Evolutionary conservation across 2,888 invertebrate species (phyloP).

Genomic region (Acleris cristana): DNA sequence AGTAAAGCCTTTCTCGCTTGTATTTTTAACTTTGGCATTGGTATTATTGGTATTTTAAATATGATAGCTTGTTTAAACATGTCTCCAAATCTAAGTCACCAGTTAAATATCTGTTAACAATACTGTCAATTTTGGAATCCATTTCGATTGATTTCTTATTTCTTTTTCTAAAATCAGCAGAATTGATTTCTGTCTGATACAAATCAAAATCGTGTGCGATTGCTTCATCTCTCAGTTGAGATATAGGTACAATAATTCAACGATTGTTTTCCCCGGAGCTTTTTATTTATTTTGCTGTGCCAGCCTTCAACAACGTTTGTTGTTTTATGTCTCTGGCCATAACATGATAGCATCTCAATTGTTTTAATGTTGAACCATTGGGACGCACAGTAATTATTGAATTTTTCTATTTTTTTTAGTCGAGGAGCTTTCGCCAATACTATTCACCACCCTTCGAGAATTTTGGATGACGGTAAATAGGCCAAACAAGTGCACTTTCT

Average conservation of each 20-base stretch:
- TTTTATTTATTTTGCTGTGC: not conserved
- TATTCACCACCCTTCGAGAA: no score
- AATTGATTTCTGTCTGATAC: not conserved
- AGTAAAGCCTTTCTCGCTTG: no score
- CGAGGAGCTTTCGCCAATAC: no score
- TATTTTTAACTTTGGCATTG: no score
- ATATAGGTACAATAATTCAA: not conserved
- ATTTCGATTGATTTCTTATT: not conserved
- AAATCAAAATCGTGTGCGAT: not conserved
- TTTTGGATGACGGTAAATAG: no score
- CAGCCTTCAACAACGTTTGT: no score
- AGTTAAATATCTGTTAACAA: not conserved
- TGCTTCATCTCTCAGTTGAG: not conserved
- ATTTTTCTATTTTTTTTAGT: no score
- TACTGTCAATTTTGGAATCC: not conserved
- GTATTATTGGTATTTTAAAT: not conserved
- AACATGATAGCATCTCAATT: no score
- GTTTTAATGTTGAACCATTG: no score
- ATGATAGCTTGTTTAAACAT: not conserved
- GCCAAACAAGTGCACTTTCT: no score
- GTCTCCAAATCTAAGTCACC: not conserved
- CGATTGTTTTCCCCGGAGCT: not conserved
- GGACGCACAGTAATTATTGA: no score
- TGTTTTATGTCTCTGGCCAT: no score
- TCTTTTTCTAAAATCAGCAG: not conserved